phyloP scores from a whole-genome alignment of 1,140 invertebrate species.

The Zaprionus ghesquierei region DNA sequence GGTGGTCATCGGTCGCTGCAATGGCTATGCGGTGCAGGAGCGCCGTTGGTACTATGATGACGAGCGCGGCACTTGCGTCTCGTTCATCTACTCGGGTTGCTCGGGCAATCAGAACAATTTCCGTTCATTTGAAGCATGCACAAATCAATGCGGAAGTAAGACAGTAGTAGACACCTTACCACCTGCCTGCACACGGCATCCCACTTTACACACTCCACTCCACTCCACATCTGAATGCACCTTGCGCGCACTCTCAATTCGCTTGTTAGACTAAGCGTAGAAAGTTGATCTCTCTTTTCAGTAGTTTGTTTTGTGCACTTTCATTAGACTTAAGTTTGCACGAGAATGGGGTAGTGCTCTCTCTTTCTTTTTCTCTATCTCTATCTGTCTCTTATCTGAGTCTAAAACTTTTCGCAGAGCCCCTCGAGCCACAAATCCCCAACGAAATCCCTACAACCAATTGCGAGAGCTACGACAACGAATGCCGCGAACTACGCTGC shows the following conservation, averaged over 20 bases:
- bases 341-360: constrained; percentile 15
- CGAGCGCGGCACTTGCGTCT: constrained; percentile 87
- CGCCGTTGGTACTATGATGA: constrained; percentile 93
- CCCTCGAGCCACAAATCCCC: constrained; percentile 27
- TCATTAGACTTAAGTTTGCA: constrained; percentile 64
- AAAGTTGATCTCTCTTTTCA: constrained; percentile 20
- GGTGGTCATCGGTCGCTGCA: constrained; percentile 89
- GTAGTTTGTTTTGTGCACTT: constrained; percentile 48
- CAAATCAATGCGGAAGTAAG: constrained; percentile 85
- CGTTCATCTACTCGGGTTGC: constrained; percentile 92
- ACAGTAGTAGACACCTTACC: not conserved
- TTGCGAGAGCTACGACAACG: constrained; percentile 85
- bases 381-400: not conserved
- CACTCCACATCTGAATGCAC: constrained; percentile 48
- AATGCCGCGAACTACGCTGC: constrained; percentile 87
- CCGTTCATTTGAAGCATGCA: constrained; percentile 88
- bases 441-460: constrained; percentile 61
- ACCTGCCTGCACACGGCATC: constrained; percentile 35
- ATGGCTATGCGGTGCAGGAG: constrained; percentile 83
- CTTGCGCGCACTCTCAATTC: constrained; percentile 33
- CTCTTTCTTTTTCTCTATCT: not conserved
- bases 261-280: constrained; percentile 53
- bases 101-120: constrained; percentile 92
- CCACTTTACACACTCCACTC: constrained; percentile 4
- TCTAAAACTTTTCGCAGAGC: constrained; percentile 15